Evolutionary conservation across 2,113 vertebrate genomes (phyloP).

Genomic region (Peromyscus californicus): DNA sequence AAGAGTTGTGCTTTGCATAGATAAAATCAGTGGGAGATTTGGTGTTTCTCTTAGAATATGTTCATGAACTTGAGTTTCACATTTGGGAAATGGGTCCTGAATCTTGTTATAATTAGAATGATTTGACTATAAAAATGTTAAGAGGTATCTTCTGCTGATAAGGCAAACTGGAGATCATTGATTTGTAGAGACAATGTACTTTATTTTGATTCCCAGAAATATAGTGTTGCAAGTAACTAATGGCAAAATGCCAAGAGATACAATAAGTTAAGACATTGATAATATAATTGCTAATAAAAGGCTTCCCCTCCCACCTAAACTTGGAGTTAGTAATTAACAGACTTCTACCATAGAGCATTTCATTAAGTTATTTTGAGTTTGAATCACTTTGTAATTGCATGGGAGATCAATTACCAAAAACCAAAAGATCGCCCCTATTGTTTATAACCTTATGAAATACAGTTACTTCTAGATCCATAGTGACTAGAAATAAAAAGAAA

Average conservation of each 20-base stretch:
- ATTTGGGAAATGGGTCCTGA: neutral
- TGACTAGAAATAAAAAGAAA: neutral
- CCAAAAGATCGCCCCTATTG: neutral
- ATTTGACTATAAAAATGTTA: neutral
- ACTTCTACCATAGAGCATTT: neutral
- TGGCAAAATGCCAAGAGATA: neutral
- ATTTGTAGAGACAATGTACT: neutral
- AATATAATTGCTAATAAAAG: neutral
- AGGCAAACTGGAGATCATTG: neutral
- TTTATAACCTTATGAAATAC: neutral
- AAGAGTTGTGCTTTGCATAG: neutral
- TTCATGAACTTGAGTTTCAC: neutral
- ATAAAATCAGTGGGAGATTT: neutral
- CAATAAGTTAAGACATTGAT: neutral
- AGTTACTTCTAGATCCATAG: neutral
- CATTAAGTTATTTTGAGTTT: neutral
- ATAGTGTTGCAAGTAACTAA: neutral
- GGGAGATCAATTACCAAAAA: neutral
- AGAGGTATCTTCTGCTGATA: neutral
- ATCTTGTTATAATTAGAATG: neutral
- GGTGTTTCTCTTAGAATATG: neutral
- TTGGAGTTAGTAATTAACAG: neutral
- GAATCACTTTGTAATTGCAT: neutral
- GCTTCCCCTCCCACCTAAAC: neutral
- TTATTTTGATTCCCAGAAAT: slow-evolving; percentile 9